phyloP scores from a whole-genome alignment of 2,113 vertebrate species.

The Pterocles gutturalis region DNA sequence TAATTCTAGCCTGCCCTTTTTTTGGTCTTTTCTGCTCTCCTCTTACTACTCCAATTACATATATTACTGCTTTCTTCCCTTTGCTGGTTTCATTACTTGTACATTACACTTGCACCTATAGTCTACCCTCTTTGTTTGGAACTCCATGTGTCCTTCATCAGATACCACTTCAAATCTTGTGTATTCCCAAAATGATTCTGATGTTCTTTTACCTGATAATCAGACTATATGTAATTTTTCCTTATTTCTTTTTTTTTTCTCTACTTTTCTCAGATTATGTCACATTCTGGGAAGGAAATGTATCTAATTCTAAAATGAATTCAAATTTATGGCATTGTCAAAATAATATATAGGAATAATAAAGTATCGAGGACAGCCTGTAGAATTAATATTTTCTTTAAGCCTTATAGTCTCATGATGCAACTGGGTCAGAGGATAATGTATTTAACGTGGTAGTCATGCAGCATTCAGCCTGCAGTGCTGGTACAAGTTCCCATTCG shows the following conservation, averaged over 20 bases:
- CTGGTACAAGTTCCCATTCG: not conserved
- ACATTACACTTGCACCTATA: rapidly evolving
- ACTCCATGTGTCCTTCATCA: not conserved
- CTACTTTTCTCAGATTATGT: not conserved
- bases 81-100: not conserved
- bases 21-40: not conserved
- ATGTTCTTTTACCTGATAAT: not conserved
- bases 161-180: not conserved
- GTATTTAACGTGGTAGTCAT: not conserved
- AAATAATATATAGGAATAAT: not conserved
- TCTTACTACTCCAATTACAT: not conserved
- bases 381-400: not conserved
- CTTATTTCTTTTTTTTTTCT: not conserved
- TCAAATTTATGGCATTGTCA: not conserved
- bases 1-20: not conserved
- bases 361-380: not conserved
- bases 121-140: not conserved
- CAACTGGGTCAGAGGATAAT: not conserved
- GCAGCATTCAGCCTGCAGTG: not conserved
- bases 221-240: not conserved
- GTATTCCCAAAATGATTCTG: not conserved
- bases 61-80: not conserved
- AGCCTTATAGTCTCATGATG: not conserved
- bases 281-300: not conserved
- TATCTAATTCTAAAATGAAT: not conserved